Base-by-base conservation (phyloP, 2,888 invertebrate species). In the Euproctis similis region DNA sequence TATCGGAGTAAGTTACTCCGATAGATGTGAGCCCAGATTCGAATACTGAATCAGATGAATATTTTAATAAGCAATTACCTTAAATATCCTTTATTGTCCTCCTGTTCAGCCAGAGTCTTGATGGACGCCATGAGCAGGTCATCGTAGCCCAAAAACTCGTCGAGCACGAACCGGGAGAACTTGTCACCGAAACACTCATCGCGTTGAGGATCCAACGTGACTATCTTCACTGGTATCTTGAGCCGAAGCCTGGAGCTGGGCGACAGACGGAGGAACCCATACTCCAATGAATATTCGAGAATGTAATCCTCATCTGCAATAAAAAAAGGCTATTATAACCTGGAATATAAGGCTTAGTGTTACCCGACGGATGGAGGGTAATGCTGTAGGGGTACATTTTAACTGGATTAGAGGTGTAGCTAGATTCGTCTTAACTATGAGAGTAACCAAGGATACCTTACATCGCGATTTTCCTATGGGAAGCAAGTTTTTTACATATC, bases 61-160 rank as follows among this genome's bases (percentile, higher is more conserved):
- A 23, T 18, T 18, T 4, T 18, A 19, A 11, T 2, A 12, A 12
- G 8, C 4, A 18, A 22, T 59, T 19, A 93, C 93, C 93, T 89
- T 40, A 96, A 85, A 75, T 93, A 96, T 8, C 98, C 98, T 78
- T 97, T 97, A 73, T 97, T 97, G 52, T 97, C 95, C 66, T 98
- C 97, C 49, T 95, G 92, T 68, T 98, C 97, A 1, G 98, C 98
- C 41, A 99, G 81, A 1, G 93, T 91, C 75, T 98, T 97, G 31
- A 99, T 94, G 27, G 97, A 96, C 0, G 97, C 93, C 95, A 98
- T 97, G 1, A 99, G 85, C 34, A 99, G 82, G 67, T 99, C 98
- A 64, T 99, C 98, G 59, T 98, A 99, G 13, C 99, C 99, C 22
- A 99, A 87, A 66, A 98, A 93, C 61, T 96, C 92, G 42, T 95